phyloP scores from a whole-genome alignment of 2,797 vertebrate genomes.

The Myripristis jacobus region DNA sequence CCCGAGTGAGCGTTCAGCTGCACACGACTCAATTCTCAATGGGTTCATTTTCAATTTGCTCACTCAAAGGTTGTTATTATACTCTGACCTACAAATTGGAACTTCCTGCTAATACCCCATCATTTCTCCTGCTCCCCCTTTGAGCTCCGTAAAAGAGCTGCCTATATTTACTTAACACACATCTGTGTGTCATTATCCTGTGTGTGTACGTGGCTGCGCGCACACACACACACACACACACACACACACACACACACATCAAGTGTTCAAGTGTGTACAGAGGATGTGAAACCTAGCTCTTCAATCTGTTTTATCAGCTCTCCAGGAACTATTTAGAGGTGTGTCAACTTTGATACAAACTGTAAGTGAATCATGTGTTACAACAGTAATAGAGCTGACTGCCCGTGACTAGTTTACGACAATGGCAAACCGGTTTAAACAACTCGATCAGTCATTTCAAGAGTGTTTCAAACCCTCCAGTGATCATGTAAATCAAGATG shows the following conservation, averaged over 20 bases:
- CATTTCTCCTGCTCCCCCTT: slow-evolving; percentile 79
- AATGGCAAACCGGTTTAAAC: slow-evolving; percentile 44
- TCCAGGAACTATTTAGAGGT: slow-evolving; percentile 57
- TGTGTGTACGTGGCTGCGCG: slow-evolving; percentile 18
- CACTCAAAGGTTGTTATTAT: slow-evolving; percentile 88
- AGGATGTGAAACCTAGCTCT: slow-evolving; percentile 30
- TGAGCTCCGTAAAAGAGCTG: slow-evolving; percentile 74
- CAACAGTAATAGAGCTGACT: slow-evolving; percentile 31
- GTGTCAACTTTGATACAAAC: slow-evolving; percentile 51
- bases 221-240: not conserved
- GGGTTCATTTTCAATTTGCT: slow-evolving; percentile 88
- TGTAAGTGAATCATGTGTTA: slow-evolving; percentile 42
- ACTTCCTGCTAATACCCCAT: slow-evolving; percentile 85
- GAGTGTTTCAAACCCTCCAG: slow-evolving; percentile 35
- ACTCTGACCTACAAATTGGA: slow-evolving; percentile 87
- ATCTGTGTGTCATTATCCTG: slow-evolving; percentile 83
- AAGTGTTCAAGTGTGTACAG: slow-evolving; percentile 16
- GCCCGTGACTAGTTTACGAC: slow-evolving; percentile 44
- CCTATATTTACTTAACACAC: slow-evolving; percentile 86
- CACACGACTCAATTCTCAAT: slow-evolving; percentile 80
- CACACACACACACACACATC: not conserved
- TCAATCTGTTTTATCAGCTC: slow-evolving; percentile 56
- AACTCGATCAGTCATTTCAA: slow-evolving; percentile 64
- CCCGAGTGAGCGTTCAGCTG: slow-evolving; percentile 75
- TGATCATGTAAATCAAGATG: slow-evolving; percentile 42